A percentile compares a stretch with the other conserved stretches of the same genome.
These are phyloP conservation scores for Ectemnius continuus DNA, from an alignment of 2,888 invertebrate genomes.

Conservation along the genomic window DNA sequence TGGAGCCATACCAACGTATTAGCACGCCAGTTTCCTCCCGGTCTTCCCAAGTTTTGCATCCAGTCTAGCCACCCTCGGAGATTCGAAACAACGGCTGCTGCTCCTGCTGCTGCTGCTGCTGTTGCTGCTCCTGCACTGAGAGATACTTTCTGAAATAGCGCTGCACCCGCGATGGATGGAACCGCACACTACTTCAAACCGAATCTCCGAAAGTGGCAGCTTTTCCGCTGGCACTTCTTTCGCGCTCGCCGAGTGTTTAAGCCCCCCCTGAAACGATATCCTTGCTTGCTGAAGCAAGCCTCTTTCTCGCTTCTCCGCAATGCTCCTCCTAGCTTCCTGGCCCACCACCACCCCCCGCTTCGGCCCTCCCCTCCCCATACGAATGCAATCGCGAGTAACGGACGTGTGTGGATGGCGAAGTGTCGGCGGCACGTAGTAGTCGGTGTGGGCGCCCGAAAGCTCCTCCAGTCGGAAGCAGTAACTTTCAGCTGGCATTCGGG, in stretches of 20 bases:
- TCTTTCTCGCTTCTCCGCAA: neutral
- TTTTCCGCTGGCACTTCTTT: neutral
- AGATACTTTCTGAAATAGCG: too few relatives aligned
- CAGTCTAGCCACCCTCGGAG: too few relatives aligned
- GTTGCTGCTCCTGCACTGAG: too few relatives aligned
- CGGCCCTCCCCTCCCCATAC: neutral
- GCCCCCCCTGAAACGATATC: slow-evolving; percentile 7
- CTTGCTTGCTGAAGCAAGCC: neutral
- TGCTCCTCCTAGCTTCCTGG: too few relatives aligned
- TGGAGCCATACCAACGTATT: too few relatives aligned
- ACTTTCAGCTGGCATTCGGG: slow-evolving; percentile 37
- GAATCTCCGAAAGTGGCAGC: neutral
- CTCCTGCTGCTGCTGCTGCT: too few relatives aligned
- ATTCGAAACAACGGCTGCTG: too few relatives aligned
- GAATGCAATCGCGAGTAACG: neutral
- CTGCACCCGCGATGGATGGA: slow-evolving; percentile 23
- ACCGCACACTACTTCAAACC: slow-evolving; percentile 19
- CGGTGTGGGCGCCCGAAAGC: neutral
- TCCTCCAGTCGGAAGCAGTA: slow-evolving; percentile 17
- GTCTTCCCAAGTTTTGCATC: too few relatives aligned
- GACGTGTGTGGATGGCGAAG: too few relatives aligned
- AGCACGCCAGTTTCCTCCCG: too few relatives aligned
- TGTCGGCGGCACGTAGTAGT: neutral
- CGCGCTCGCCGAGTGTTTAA: slow-evolving; percentile 4
- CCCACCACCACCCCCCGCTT: too few relatives aligned